Evolutionary conservation across 1,140 invertebrate species (phyloP).

Genomic region (Nephila pilipes): DNA sequence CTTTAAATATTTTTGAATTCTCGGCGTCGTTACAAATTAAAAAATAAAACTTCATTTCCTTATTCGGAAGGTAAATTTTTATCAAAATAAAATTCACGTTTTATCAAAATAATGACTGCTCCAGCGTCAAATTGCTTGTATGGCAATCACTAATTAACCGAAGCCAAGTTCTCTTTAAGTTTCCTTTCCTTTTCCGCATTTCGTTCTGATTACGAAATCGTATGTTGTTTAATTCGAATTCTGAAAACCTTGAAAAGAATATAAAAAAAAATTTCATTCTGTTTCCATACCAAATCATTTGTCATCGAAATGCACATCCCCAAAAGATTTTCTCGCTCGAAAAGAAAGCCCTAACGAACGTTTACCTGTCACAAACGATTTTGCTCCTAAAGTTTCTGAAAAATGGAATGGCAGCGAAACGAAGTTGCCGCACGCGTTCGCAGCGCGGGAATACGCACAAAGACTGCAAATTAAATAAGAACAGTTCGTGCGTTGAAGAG

Average conservation of each 20-base stretch:
- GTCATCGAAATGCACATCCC: constrained; percentile 57
- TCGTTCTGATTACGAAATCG: constrained; percentile 9
- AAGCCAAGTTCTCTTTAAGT: neutral
- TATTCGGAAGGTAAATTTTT: neutral
- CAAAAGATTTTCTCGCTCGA: neutral
- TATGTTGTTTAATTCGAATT: constrained; percentile 27
- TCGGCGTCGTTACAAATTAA: too few relatives aligned
- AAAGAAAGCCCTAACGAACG: constrained; percentile 34
- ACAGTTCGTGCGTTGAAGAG: constrained; percentile 53
- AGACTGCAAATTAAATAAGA: constrained; percentile 64
- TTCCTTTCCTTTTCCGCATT: neutral
- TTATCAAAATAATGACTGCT: constrained; percentile 20
- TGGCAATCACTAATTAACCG: constrained; percentile 12
- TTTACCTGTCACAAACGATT: constrained; percentile 66
- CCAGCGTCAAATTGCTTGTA: neutral
- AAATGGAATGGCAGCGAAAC: constrained; percentile 50
- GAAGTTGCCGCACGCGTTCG: constrained; percentile 33
- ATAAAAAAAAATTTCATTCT: constrained; percentile 30
- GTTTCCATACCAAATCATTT: constrained; percentile 37
- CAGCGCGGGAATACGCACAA: neutral
- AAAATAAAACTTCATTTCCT: neutral
- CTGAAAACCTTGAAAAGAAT: neutral
- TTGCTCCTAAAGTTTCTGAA: constrained; percentile 40
- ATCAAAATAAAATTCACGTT: neutral
- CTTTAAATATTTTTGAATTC: too few relatives aligned